phyloP scores from a whole-genome alignment of 2,888 invertebrate species.

The Brachypterus glaber region DNA sequence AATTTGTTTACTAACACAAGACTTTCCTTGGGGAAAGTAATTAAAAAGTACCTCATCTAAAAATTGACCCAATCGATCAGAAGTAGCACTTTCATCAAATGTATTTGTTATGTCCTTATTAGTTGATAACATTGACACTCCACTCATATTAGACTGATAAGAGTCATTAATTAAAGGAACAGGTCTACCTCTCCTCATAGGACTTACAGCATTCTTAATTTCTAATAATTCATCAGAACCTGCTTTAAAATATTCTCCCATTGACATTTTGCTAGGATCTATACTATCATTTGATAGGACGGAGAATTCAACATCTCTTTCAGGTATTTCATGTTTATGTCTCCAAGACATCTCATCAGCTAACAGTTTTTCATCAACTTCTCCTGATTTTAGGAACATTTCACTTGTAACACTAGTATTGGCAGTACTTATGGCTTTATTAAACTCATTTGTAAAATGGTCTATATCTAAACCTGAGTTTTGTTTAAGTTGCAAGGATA shows the following conservation, averaged over 20 bases:
- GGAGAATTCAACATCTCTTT: constrained; percentile 13
- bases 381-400: constrained; percentile 33
- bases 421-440: constrained; percentile 16
- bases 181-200: constrained; percentile 25
- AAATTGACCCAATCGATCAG: too few relatives aligned
- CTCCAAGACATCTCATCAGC: constrained; percentile 41
- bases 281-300: background rate
- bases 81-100: too few relatives aligned
- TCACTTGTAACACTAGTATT: constrained; percentile 18
- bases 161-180: constrained; percentile 28
- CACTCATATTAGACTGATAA: background rate
- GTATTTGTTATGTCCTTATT: too few relatives aligned
- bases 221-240: constrained; percentile 33
- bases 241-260: constrained; percentile 41
- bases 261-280: constrained; percentile 28
- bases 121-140: too few relatives aligned
- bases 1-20: too few relatives aligned
- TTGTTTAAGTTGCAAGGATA: constrained; percentile 24
- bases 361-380: constrained; percentile 36
- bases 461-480: constrained; percentile 27
- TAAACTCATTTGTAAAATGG: constrained; percentile 26
- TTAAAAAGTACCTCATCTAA: too few relatives aligned
- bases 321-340: constrained; percentile 29
- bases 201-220: constrained; percentile 27
- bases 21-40: too few relatives aligned